A percentile compares a stretch with the other conserved stretches of the same genome.
These are phyloP conservation scores for Lutjanus erythropterus DNA, from an alignment of 2,113 vertebrate genomes.

Conservation along the genomic window DNA sequence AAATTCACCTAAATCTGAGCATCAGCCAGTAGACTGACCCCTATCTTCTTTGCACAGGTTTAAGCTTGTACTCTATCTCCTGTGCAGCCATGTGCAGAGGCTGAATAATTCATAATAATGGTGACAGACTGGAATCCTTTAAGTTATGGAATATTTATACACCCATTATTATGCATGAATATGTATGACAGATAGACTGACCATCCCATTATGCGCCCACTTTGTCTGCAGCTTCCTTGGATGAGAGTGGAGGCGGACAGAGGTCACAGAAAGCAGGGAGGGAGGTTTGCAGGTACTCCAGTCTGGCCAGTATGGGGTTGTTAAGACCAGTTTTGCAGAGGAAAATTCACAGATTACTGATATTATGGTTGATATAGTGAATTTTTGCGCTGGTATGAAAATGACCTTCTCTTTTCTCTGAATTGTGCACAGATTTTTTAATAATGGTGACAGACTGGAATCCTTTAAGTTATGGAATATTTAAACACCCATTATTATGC, in stretches of 20 bases:
- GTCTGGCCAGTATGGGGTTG: too few relatives aligned
- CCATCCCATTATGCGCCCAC: slow-evolving; percentile 45
- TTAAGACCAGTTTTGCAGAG: too few relatives aligned
- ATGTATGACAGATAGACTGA: slow-evolving; percentile 63
- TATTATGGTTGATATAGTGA: too few relatives aligned
- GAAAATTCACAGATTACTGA: too few relatives aligned
- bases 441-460: slow-evolving; percentile 66
- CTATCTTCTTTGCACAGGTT: slow-evolving; percentile 6
- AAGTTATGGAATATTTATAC: slow-evolving; percentile 72
- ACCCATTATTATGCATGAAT: slow-evolving; percentile 63
- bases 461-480: slow-evolving; percentile 72
- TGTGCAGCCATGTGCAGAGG: slow-evolving; percentile 48
- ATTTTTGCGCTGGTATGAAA: too few relatives aligned
- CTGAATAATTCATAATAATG: slow-evolving; percentile 77
- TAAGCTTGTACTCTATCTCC: slow-evolving; percentile 25
- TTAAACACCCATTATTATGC: slow-evolving; percentile 51
- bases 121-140: slow-evolving; percentile 67
- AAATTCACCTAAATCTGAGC: slow-evolving; percentile 33
- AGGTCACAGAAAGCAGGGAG: too few relatives aligned
- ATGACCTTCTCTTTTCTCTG: too few relatives aligned
- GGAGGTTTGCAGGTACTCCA: too few relatives aligned
- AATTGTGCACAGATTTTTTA: too few relatives aligned
- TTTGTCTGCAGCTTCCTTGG: slow-evolving; percentile 36
- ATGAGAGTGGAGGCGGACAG: slow-evolving; percentile 22
- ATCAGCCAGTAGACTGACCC: slow-evolving; percentile 12